These are phyloP conservation scores for Asteroscopus sphinx DNA, from an alignment of 2,888 invertebrate genomes.

Conservation along the genomic window DNA sequence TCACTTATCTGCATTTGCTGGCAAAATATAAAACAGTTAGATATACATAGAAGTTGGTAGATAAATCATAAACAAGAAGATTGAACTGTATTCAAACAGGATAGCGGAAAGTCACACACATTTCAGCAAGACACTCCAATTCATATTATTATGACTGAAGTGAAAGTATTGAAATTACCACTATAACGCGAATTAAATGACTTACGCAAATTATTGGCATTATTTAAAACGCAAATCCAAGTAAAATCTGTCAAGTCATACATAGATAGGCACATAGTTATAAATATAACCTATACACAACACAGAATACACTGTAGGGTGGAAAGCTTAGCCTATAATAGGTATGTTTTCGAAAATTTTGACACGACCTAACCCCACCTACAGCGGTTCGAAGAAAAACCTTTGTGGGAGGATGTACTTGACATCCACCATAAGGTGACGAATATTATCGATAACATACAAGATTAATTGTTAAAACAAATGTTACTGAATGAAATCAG, in stretches of 20 bases:
- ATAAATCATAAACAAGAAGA: not conserved
- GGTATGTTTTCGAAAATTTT: constrained; percentile 55
- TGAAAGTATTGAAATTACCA: constrained; percentile 11
- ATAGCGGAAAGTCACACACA: constrained; percentile 6
- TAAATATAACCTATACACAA: constrained; percentile 48
- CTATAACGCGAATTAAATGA: constrained; percentile 28
- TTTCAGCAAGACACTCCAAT: constrained; percentile 4
- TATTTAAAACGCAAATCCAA: constrained; percentile 16
- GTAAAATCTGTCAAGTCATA: constrained; percentile 51
- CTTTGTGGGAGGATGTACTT: constrained; percentile 59
- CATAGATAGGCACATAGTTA: constrained; percentile 32
- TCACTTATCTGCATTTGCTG: not conserved
- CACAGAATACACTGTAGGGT: constrained; percentile 25
- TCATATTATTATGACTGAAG: not conserved
- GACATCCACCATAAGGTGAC: constrained; percentile 50
- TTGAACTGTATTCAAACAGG: not conserved
- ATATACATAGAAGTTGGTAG: not conserved
- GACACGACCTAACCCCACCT: constrained; percentile 82
- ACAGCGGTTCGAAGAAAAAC: constrained; percentile 67
- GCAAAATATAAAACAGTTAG: not conserved
- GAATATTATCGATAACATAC: constrained; percentile 49
- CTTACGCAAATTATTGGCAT: constrained; percentile 18
- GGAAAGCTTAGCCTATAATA: constrained; percentile 37
- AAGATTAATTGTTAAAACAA: constrained; percentile 36
- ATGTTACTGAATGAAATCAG: constrained; percentile 61